Conservation (phyloP, 2,888 invertebrate genomes). For the Euplagia quadripunctaria region DNA sequence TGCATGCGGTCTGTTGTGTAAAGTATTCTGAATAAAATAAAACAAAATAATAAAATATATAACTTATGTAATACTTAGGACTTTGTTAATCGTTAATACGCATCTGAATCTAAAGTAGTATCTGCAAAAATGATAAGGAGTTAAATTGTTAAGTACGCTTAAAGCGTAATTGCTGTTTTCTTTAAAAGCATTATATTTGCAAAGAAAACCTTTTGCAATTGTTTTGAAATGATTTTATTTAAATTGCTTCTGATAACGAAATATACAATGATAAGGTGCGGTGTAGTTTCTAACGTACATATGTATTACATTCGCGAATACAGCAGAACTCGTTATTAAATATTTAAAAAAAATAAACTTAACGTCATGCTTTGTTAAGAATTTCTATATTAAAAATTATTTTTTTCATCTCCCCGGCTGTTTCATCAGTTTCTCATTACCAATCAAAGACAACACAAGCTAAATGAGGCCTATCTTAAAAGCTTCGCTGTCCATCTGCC, state of each 20-base stretch:
- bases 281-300: neutral
- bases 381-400: neutral
- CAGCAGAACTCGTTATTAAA: too few relatives aligned
- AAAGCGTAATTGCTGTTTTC: constrained; percentile 31
- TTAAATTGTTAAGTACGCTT: constrained; percentile 3
- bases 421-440: neutral
- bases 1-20: constrained; percentile 62
- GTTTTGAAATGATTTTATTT: neutral
- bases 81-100: too few relatives aligned
- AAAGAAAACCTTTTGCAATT: constrained; percentile 1
- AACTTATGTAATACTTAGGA: too few relatives aligned
- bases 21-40: constrained; percentile 57
- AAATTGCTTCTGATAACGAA: neutral
- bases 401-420: neutral
- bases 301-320: neutral
- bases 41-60: constrained; percentile 41
- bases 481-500: neutral
- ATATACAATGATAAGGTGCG: neutral
- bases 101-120: constrained; percentile 26
- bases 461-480: neutral
- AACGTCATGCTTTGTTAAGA: neutral
- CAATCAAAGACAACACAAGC: neutral
- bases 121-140: constrained; percentile 23
- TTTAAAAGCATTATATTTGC: neutral
- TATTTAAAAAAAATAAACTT: too few relatives aligned